These are phyloP conservation scores for Schizothorax lantsangensis DNA, from an alignment of 2,797 vertebrate species.

Conservation along the genomic window DNA sequence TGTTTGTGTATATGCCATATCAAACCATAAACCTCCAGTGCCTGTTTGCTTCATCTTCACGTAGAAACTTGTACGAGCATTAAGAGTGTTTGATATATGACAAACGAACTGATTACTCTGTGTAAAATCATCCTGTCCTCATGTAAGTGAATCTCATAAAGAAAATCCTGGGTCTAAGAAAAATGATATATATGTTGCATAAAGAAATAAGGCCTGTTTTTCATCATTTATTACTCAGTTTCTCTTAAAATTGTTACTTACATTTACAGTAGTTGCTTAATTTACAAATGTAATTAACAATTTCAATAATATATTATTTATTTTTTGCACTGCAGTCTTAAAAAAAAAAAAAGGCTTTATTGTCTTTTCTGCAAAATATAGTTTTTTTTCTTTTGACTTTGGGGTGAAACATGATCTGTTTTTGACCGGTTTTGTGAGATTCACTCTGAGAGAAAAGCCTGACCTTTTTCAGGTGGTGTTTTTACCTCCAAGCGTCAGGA, in stretches of 20 bases:
- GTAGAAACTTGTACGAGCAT: background rate
- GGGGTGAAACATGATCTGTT: background rate
- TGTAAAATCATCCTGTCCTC: background rate
- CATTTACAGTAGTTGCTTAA: background rate
- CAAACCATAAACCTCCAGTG: constrained; percentile 22
- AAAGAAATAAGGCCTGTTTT: background rate
- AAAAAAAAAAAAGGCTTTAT: background rate
- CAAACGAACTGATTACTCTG: background rate
- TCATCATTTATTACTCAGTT: background rate
- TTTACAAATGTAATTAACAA: background rate
- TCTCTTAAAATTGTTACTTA: background rate
- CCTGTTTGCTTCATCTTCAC: background rate
- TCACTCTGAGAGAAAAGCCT: background rate
- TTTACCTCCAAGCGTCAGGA: background rate
- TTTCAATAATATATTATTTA: too few species aligned
- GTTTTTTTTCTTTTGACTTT: background rate
- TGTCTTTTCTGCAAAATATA: background rate
- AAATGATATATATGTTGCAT: background rate
- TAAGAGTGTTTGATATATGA: background rate
- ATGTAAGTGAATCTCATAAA: background rate
- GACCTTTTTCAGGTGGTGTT: background rate
- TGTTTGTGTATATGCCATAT: background rate
- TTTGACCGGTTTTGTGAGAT: background rate
- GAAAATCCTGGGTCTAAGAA: background rate
- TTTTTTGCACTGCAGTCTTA: background rate